Conservation (phyloP, 2,113 vertebrate genomes). For the Labeo catla region DNA sequence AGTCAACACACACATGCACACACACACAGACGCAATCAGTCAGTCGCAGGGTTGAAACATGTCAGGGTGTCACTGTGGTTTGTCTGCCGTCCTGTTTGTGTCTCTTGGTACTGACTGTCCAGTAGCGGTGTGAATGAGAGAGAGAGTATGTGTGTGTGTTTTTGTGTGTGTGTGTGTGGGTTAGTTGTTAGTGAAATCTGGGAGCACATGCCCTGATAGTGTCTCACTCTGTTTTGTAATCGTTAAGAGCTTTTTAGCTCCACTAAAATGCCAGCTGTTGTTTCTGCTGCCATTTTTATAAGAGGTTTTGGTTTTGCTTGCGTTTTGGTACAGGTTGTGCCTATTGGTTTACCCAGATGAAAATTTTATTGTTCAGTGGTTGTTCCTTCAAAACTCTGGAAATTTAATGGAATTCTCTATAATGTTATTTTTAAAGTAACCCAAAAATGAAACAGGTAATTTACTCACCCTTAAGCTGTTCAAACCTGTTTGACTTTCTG, state of each 20-base stretch:
- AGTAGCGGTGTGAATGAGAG: not conserved
- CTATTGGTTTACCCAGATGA: not conserved
- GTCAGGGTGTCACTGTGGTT: conserved; percentile 6
- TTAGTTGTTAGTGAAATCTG: conserved; percentile 6
- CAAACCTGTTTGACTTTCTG: too few species aligned
- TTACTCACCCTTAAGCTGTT: too few species aligned
- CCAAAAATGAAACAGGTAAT: not conserved
- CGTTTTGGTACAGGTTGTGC: not conserved
- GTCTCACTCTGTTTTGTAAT: conserved; percentile 7
- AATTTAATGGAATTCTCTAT: not conserved
- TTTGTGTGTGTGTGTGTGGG: not conserved
- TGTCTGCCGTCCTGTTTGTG: conserved; percentile 26
- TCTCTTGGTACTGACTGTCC: conserved; percentile 20
- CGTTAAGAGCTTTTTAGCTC: conserved; percentile 8
- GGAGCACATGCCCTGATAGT: not conserved
- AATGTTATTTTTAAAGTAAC: not conserved
- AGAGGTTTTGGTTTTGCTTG: not conserved
- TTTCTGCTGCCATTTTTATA: not conserved
- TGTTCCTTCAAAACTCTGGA: not conserved
- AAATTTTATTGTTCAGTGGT: not conserved
- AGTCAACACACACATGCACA: not conserved
- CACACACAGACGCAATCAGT: not conserved
- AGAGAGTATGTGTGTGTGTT: not conserved
- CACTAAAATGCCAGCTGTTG: not conserved
- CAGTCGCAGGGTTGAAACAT: not conserved